A percentile compares a stretch with the other conserved stretches of the same genome.
Evolutionary conservation across 1,140 invertebrate species (phyloP).

Genomic region (Hesperophylax magnus): DNA sequence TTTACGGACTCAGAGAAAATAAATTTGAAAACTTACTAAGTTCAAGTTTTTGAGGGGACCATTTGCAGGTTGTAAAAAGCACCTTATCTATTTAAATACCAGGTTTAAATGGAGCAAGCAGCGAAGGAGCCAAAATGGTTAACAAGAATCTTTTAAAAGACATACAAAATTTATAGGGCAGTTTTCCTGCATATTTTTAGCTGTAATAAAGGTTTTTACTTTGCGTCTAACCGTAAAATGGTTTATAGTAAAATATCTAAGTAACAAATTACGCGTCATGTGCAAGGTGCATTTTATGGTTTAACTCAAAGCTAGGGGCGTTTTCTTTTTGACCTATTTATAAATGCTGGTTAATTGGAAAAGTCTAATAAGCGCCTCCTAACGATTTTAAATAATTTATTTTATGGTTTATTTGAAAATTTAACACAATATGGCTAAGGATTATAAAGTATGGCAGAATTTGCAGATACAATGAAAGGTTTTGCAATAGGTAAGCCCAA

Average conservation of each 20-base stretch:
- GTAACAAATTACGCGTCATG: too few relatives aligned
- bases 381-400: too few relatives aligned
- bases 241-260: not conserved
- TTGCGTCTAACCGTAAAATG: not conserved
- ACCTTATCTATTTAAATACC: slow-evolving; percentile 25
- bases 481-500: too few relatives aligned
- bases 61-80: slow-evolving; percentile 3
- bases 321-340: too few relatives aligned
- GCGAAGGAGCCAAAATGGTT: not conserved
- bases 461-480: too few relatives aligned
- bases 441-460: too few relatives aligned
- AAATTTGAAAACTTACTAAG: slow-evolving; percentile 13
- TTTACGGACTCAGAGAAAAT: slow-evolving; percentile 9
- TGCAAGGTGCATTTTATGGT: too few relatives aligned
- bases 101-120: not conserved
- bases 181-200: not conserved
- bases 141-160: not conserved
- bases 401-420: too few relatives aligned
- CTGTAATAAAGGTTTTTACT: not conserved
- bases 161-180: not conserved
- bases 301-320: too few relatives aligned
- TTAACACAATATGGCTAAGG: too few relatives aligned
- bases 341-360: too few relatives aligned
- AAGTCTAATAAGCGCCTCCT: too few relatives aligned
- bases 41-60: not conserved